A percentile compares a stretch with the other conserved stretches of the same genome.
These are phyloP conservation scores for Cebus imitator DNA, from an alignment of 2,113 vertebrate genomes.

Conservation along the genomic window DNA sequence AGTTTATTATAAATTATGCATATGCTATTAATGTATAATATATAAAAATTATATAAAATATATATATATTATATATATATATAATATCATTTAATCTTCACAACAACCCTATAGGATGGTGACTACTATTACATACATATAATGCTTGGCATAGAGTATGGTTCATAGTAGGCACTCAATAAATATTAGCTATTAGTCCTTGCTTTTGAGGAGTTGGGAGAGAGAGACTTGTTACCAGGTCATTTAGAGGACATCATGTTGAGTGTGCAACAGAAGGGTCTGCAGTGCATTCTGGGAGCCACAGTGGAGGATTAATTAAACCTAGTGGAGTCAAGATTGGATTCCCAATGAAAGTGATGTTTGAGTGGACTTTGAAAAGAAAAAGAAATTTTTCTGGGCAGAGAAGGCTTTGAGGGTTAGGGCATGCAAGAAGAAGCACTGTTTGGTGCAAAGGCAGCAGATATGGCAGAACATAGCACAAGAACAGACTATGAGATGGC, in stretches of 20 bases:
- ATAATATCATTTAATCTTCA: too few species aligned
- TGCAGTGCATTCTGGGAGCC: background rate
- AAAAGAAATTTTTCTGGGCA: conserved; percentile 4
- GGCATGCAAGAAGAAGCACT: background rate
- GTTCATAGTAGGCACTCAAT: background rate
- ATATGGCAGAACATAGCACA: background rate
- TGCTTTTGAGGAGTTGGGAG: background rate
- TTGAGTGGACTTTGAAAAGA: background rate
- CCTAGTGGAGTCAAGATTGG: background rate
- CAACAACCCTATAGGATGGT: too few species aligned
- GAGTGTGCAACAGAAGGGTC: background rate
- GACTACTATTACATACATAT: background rate
- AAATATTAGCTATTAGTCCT: conserved; percentile 5
- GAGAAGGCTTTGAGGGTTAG: background rate
- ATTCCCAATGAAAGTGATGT: background rate
- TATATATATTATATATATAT: too few species aligned
- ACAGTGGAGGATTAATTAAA: background rate
- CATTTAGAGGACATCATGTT: background rate
- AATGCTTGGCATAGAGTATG: background rate
- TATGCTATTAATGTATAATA: too few species aligned
- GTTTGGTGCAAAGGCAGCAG: background rate
- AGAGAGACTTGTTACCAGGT: background rate
- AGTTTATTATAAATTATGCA: too few species aligned
- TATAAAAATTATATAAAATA: too few species aligned
- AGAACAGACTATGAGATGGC: background rate